Conservation (phyloP, 2,797 vertebrate species). For the Betta splendens region DNA sequence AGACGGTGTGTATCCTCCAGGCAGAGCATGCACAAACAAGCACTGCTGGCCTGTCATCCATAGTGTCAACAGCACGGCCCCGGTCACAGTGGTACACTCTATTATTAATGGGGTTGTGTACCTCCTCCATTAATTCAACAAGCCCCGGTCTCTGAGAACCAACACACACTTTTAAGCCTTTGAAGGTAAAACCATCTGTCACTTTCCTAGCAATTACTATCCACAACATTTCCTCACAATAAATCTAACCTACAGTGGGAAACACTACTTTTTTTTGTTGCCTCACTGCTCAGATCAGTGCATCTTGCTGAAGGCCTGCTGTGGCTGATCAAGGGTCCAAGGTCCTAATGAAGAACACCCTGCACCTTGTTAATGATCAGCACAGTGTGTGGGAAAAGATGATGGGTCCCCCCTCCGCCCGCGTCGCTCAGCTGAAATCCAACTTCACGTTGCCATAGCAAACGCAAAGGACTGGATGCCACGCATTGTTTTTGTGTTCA, state of each 20-base stretch:
- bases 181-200: conserved; percentile 32
- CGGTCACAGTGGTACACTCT: conserved; percentile 10
- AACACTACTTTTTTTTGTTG: conserved; percentile 16
- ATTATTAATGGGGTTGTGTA: conserved; percentile 26
- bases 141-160: conserved; percentile 4
- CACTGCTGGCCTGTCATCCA: conserved; percentile 14
- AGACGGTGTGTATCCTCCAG: conserved; percentile 10
- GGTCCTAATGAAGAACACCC: conserved; percentile 22
- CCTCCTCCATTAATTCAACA: conserved; percentile 17
- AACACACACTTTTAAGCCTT: conserved; percentile 17
- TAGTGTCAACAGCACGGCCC: conserved; percentile 15
- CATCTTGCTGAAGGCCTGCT: conserved; percentile 25
- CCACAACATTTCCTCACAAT: conserved; percentile 5
- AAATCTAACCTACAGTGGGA: conserved; percentile 10
- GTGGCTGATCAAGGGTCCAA: background rate
- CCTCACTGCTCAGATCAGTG: conserved; percentile 29
- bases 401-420: conserved; percentile 31
- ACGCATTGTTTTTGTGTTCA: conserved; percentile 20
- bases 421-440: conserved; percentile 3
- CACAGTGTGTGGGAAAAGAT: conserved; percentile 14
- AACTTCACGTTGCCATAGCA: conserved; percentile 16
- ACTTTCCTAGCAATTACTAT: conserved; percentile 19
- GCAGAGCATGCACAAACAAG: conserved; percentile 6
- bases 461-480: conserved; percentile 6
- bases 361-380: conserved; percentile 43